Evolutionary conservation across 2,888 invertebrate species (phyloP), one percentile per base, ranked within the genome.

Genomic region (Phyto melanocephala): DNA sequence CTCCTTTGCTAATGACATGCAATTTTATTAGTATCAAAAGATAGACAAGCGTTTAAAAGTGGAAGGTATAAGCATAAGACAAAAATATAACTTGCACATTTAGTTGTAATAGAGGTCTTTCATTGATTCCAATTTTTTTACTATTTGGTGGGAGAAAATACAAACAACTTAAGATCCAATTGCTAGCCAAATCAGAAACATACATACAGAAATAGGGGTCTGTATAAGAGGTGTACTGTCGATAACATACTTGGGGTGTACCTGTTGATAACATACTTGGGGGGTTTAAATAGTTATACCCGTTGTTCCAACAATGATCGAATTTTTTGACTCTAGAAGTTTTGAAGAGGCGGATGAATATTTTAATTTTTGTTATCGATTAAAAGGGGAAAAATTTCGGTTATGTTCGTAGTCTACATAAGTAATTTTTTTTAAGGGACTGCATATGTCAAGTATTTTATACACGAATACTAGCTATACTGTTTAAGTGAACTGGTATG

Each of bases 121-220:
- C 72, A 67, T 67, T 80, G 67, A 74, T 74, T 67, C 52, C 52
- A 80, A 60, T 72, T 50, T 54, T 68, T 79, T 22, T 17, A 71
- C 52, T 71, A 60, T 76, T 71, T 71, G 76, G 82, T 60, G 81
- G 81, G 74, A 78, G 81, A 75, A 70, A 72, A 79, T 72, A 58
- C 40, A 40, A 79, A 40, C 28, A 47, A 63, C 70, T 72, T 56
- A 52, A 50, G 37, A 74, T 56, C 54, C 74, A 71, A 70, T 72
- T 52, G 77, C 28, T 62, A 54, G 70, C 8, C 20, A 58, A 67
- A 65, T 33, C 8, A 75, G 22, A 76, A 47, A 63, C 22, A 72
- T 28, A 33, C 68, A 42, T 35, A 62, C 10, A 24, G 17, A 60
- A 35, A 20, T 37, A 74, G 35, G 10, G 54, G 42, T 74, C 22